Evolutionary conservation across 2,113 vertebrate species (phyloP).

Genomic region (Anser cygnoides): DNA sequence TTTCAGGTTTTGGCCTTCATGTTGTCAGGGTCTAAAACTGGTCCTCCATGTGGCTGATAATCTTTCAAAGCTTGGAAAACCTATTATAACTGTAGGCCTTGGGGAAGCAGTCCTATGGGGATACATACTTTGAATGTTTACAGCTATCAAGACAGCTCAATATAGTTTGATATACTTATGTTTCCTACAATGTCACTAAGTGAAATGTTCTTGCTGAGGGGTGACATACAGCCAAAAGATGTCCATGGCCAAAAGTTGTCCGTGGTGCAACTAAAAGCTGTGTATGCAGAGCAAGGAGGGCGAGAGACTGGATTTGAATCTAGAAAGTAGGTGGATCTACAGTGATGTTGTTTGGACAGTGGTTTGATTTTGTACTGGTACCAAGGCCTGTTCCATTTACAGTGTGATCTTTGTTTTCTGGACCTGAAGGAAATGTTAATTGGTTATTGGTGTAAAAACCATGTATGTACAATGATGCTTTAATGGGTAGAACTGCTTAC

Average conservation of each 20-base stretch:
- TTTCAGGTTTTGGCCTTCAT: background rate
- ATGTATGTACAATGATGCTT: background rate
- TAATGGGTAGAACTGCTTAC: background rate
- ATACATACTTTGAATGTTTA: background rate
- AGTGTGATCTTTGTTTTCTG: background rate
- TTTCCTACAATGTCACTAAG: background rate
- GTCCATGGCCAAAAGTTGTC: background rate
- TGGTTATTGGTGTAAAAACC: background rate
- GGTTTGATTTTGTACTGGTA: background rate
- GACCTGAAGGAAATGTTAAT: background rate
- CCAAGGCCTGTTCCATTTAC: background rate
- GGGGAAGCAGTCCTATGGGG: background rate
- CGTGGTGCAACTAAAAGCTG: background rate
- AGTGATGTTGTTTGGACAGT: background rate
- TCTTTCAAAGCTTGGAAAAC: background rate
- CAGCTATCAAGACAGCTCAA: background rate
- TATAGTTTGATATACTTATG: background rate
- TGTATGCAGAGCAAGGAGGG: background rate
- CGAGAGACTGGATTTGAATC: background rate
- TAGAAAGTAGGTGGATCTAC: background rate
- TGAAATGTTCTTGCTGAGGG: background rate
- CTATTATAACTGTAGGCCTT: background rate
- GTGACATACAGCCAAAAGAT: background rate
- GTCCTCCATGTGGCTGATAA: background rate
- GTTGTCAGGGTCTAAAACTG: background rate